These are phyloP conservation scores for Pseudomyrmex pallidus DNA, from an alignment of 1,140 invertebrate species.

Conservation along the genomic window DNA sequence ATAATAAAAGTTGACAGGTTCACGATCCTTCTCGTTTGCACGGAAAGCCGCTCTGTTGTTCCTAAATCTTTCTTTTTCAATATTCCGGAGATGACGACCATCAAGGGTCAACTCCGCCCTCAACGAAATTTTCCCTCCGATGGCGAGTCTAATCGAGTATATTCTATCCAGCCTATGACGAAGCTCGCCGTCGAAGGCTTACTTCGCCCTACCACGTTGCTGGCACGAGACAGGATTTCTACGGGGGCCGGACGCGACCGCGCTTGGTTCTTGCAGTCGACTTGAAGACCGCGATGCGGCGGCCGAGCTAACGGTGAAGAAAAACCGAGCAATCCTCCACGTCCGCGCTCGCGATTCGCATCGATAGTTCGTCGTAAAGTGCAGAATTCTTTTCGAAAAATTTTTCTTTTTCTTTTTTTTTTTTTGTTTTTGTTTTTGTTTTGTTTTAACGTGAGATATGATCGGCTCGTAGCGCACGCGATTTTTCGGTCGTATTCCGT, in stretches of 20 bases:
- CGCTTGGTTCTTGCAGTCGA: slow-evolving; percentile 78
- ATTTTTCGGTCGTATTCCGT: not conserved
- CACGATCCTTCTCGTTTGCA: too few relatives aligned
- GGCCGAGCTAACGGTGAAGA: slow-evolving; percentile 71
- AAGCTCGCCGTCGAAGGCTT: slow-evolving; percentile 48
- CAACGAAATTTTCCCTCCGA: slow-evolving; percentile 31
- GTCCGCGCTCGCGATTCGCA: slow-evolving; percentile 48
- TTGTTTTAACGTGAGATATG: slow-evolving; percentile 10
- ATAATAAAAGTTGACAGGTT: too few relatives aligned
- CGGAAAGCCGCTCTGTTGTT: too few relatives aligned
- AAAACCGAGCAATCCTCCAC: slow-evolving; percentile 52
- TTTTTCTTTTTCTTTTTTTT: slow-evolving; percentile 16
- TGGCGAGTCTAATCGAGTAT: slow-evolving; percentile 34
- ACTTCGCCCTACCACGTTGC: slow-evolving; percentile 13
- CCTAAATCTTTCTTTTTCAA: too few relatives aligned
- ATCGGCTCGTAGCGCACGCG: slow-evolving; percentile 12
- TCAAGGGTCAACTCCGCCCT: slow-evolving; percentile 51
- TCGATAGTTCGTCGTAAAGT: not conserved
- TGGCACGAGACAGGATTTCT: slow-evolving; percentile 75
- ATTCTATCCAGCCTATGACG: slow-evolving; percentile 34
- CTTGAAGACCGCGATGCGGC: slow-evolving; percentile 81
- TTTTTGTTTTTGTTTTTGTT: slow-evolving; percentile 41
- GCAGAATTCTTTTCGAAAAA: slow-evolving; percentile 7
- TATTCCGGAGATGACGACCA: not conserved
- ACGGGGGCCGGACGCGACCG: slow-evolving; percentile 62